A percentile compares a stretch with the other conserved stretches of the same genome.
phyloP scores from a whole-genome alignment of 2,888 invertebrate genomes.

The Temnothorax rugatulus region DNA sequence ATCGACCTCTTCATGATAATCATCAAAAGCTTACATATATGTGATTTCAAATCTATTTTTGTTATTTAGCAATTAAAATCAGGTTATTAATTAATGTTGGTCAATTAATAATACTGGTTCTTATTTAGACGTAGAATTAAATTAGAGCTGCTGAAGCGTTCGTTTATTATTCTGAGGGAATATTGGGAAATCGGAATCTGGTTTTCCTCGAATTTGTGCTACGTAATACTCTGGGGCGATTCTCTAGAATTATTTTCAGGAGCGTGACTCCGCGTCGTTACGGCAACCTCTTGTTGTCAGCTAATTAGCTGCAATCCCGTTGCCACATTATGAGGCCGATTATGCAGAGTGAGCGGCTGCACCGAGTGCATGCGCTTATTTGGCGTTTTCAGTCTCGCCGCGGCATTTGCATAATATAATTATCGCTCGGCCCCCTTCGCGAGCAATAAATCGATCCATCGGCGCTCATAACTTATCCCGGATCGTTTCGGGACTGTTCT shows the following conservation, averaged over 20 bases:
- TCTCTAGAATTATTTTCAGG: constrained; percentile 31
- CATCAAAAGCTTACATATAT: not conserved
- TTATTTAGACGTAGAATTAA: not conserved
- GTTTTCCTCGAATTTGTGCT: not conserved
- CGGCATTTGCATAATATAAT: constrained; percentile 68
- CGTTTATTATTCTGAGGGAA: not conserved
- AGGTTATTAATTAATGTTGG: not conserved
- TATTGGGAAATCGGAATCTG: constrained; percentile 10
- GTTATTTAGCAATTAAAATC: not conserved
- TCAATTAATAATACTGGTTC: not conserved
- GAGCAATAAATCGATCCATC: constrained; percentile 31
- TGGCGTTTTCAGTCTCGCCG: constrained; percentile 44
- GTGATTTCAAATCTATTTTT: not conserved
- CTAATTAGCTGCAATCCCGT: constrained; percentile 68
- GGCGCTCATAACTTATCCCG: not conserved
- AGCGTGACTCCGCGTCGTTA: constrained; percentile 55
- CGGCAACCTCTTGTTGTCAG: constrained; percentile 56
- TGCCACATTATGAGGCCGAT: constrained; percentile 64
- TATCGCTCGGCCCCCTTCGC: constrained; percentile 35
- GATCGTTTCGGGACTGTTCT: not conserved
- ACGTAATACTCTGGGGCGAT: constrained; percentile 6
- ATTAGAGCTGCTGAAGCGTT: not conserved
- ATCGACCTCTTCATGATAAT: not conserved
- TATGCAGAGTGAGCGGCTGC: constrained; percentile 64
- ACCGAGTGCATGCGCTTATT: constrained; percentile 57